A percentile compares a stretch with the other conserved stretches of the same genome.
phyloP scores from a whole-genome alignment of 1,140 invertebrate species.

The Zaprionus camerounensis region DNA sequence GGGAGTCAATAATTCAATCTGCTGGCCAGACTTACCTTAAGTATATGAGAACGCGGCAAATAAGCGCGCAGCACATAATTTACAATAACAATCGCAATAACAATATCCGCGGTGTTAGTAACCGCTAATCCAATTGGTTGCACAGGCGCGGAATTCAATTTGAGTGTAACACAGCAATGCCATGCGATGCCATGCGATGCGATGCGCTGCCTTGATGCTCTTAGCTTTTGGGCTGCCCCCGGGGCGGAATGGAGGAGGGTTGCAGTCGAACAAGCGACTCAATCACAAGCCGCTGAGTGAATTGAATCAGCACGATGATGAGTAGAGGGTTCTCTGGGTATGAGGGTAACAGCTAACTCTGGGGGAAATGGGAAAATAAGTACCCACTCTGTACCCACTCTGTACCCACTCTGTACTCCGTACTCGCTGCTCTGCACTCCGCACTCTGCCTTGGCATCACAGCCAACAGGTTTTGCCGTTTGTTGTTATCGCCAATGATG shows the following conservation, averaged over 20 bases:
- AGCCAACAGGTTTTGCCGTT: conserved; percentile 71
- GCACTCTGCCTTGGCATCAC: conserved; percentile 16
- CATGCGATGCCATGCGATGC: conserved; percentile 22
- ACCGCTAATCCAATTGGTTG: conserved; percentile 82
- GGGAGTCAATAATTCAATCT: conserved; percentile 73
- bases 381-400: conserved; percentile 9
- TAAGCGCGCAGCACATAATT: conserved; percentile 67
- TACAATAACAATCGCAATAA: conserved; percentile 81
- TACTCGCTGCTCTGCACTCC: conserved; percentile 13
- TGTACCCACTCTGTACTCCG: conserved; percentile 5
- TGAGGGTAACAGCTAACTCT: conserved; percentile 12
- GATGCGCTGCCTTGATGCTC: conserved; percentile 22
- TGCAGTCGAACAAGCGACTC: conserved; percentile 71
- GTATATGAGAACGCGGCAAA: conserved; percentile 62
- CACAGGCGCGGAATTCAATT: conserved; percentile 75
- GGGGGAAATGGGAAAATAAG: conserved; percentile 28
- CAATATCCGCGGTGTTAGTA: conserved; percentile 79
- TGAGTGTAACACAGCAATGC: conserved; percentile 35
- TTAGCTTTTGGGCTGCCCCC: conserved; percentile 36
- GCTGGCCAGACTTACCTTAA: conserved; percentile 5
- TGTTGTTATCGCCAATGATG: conserved; percentile 76
- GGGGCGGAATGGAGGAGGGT: conserved; percentile 14
- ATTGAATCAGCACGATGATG: neutral
- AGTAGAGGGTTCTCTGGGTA: neutral
- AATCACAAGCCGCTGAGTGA: conserved; percentile 66